These are phyloP conservation scores for Anarhynchus alexandrinus DNA, from an alignment of 2,113 vertebrate genomes.

Conservation along the genomic window DNA sequence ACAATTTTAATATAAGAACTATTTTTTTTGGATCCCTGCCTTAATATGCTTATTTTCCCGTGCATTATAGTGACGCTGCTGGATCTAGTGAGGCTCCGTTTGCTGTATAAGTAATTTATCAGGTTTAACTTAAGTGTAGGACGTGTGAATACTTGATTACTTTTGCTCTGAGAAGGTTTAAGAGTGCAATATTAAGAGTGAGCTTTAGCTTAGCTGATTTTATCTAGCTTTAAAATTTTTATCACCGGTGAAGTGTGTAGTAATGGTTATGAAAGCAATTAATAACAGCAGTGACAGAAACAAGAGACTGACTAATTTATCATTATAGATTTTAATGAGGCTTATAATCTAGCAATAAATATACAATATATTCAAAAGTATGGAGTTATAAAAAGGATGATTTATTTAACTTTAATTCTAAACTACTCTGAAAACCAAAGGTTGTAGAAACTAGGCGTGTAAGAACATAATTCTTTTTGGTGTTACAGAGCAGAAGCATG, in stretches of 20 bases:
- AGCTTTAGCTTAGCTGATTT: constrained; percentile 50
- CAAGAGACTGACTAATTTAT: constrained; percentile 66
- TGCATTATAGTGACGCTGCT: background rate
- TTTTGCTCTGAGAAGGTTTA: constrained; percentile 3
- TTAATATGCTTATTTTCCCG: background rate
- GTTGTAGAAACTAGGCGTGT: background rate
- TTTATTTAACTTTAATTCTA: constrained; percentile 55
- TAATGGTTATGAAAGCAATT: constrained; percentile 64
- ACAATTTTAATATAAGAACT: background rate
- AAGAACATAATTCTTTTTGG: background rate
- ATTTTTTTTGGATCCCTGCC: background rate
- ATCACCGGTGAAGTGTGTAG: constrained; percentile 29
- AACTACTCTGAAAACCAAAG: constrained; percentile 4
- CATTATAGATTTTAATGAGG: constrained; percentile 67
- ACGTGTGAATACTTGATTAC: background rate
- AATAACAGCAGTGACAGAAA: constrained; percentile 57
- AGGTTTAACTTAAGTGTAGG: constrained; percentile 1
- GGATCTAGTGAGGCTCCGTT: background rate
- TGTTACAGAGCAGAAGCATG: background rate
- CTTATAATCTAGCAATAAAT: constrained; percentile 65
- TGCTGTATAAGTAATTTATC: constrained; percentile 20
- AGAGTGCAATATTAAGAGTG: background rate
- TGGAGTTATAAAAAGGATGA: constrained; percentile 33
- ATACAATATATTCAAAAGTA: constrained; percentile 47
- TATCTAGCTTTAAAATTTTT: constrained; percentile 63